These are phyloP conservation scores for Mantis religiosa DNA, from an alignment of 2,888 invertebrate species.

Conservation along the genomic window DNA sequence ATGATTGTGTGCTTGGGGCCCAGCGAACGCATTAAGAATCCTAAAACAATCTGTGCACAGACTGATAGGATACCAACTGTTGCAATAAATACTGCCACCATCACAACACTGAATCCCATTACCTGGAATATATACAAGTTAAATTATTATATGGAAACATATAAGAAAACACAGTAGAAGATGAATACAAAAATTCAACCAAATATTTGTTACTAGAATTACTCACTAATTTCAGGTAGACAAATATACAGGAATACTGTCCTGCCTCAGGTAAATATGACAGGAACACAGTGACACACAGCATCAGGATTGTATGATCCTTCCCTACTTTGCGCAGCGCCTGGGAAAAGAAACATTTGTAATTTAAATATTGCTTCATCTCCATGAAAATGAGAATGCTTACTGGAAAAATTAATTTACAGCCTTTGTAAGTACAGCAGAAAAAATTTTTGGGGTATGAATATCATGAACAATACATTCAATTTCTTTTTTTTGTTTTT, in stretches of 20 bases:
- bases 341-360: slow-evolving; percentile 37
- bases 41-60: slow-evolving; percentile 85
- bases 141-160: neutral
- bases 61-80: slow-evolving; percentile 95
- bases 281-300: slow-evolving; percentile 95
- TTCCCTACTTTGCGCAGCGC: slow-evolving; percentile 88
- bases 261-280: slow-evolving; percentile 98
- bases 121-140: slow-evolving; percentile 47
- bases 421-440: too few relatives aligned
- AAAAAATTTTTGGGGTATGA: too few relatives aligned
- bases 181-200: neutral
- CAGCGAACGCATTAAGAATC: slow-evolving; percentile 76
- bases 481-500: too few relatives aligned
- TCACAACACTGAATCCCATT: slow-evolving; percentile 91
- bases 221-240: slow-evolving; percentile 87
- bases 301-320: slow-evolving; percentile 91
- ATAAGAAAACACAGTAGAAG: neutral
- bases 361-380: neutral
- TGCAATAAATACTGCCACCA: slow-evolving; percentile 97
- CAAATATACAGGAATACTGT: slow-evolving; percentile 99
- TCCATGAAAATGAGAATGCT: too few relatives aligned
- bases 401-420: too few relatives aligned
- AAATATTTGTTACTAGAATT: neutral
- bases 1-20: slow-evolving; percentile 97
- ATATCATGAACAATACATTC: too few relatives aligned